Evolutionary conservation across 2,113 vertebrate genomes (phyloP).

Genomic region (Bubo scandiacus): DNA sequence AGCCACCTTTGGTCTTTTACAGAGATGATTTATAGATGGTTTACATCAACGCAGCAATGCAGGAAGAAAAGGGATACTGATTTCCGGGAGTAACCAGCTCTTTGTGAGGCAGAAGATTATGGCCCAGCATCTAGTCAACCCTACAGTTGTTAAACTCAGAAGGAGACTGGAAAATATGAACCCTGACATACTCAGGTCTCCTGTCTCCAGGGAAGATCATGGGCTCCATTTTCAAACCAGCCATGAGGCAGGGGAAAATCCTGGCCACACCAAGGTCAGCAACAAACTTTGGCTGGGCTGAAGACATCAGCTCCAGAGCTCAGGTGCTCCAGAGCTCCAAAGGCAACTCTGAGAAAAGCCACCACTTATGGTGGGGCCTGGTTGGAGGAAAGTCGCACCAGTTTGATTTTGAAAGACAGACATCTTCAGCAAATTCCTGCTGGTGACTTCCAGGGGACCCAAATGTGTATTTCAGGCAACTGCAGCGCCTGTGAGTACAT

Average conservation of each 20-base stretch:
- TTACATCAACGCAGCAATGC: not conserved
- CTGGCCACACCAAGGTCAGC: not conserved
- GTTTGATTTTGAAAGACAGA: not conserved
- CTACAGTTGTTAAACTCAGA: not conserved
- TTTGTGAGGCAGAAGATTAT: not conserved
- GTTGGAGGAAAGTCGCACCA: not conserved
- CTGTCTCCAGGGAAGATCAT: not conserved
- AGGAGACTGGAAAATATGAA: not conserved
- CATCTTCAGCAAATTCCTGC: not conserved
- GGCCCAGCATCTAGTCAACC: not conserved
- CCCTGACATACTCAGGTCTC: fast-evolving
- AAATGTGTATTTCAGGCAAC: not conserved
- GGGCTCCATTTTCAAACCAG: not conserved
- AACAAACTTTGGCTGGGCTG: not conserved
- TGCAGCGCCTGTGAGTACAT: not conserved
- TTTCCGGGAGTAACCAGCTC: not conserved
- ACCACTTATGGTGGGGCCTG: not conserved
- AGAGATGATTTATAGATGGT: not conserved
- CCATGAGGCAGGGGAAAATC: not conserved
- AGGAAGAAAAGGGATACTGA: not conserved
- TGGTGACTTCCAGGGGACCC: not conserved
- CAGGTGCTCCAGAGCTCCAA: not conserved
- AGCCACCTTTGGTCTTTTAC: not conserved
- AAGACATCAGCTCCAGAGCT: fast-evolving
- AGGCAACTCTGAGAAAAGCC: not conserved